These are phyloP conservation scores for Digitonthophagus gazella DNA, from an alignment of 2,888 invertebrate genomes.

Conservation along the genomic window DNA sequence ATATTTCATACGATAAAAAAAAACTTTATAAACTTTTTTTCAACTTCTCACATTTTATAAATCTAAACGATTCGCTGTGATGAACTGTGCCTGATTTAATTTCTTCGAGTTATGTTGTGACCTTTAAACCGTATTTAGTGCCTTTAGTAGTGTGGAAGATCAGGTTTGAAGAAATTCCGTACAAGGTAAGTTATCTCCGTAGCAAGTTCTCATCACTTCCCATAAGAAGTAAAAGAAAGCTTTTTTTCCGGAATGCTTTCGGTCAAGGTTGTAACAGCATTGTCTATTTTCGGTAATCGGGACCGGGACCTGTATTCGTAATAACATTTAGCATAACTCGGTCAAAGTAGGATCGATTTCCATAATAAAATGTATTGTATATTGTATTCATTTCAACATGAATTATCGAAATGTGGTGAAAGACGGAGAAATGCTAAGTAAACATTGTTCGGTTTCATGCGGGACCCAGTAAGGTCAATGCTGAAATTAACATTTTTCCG, in stretches of 20 bases:
- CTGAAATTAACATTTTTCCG: conserved; percentile 14
- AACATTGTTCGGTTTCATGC: conserved; percentile 13
- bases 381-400: neutral
- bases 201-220: neutral
- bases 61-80: conserved; percentile 23
- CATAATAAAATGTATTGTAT: neutral
- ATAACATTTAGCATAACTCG: neutral
- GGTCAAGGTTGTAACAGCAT: neutral
- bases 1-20: neutral
- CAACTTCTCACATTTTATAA: conserved; percentile 1
- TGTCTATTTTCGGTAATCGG: neutral
- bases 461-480: conserved; percentile 23
- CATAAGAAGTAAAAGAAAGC: neutral
- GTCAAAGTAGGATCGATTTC: neutral
- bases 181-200: neutral
- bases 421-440: neutral
- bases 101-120: neutral
- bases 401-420: neutral
- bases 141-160: neutral
- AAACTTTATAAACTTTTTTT: neutral
- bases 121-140: neutral
- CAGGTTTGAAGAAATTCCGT: neutral
- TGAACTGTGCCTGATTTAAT: conserved; percentile 23
- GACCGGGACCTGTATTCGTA: neutral
- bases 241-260: neutral